Conservation (phyloP, 2,888 invertebrate genomes). For the Chironomus riparius region DNA sequence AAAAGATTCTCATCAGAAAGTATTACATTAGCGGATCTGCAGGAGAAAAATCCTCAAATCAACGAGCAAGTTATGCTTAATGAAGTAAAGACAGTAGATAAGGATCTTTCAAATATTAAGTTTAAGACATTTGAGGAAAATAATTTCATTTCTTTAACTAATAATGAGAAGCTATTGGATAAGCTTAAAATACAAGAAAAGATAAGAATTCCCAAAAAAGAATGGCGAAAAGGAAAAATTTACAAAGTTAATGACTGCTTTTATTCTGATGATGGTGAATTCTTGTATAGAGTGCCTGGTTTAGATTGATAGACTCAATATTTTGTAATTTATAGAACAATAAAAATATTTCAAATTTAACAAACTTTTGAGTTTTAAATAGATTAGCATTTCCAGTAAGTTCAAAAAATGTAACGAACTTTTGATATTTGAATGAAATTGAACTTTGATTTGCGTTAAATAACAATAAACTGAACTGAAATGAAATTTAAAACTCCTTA, state of each 20-base stretch:
- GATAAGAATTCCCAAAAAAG: slow-evolving; percentile 60
- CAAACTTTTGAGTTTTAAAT: too few relatives aligned
- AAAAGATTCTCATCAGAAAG: not conserved
- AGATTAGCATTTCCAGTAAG: too few relatives aligned
- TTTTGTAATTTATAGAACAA: too few relatives aligned
- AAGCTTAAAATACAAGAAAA: slow-evolving; percentile 45
- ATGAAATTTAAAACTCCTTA: too few relatives aligned
- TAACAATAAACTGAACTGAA: too few relatives aligned
- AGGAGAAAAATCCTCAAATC: not conserved
- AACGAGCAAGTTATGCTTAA: not conserved
- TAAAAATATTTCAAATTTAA: too few relatives aligned
- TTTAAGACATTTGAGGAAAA: not conserved
- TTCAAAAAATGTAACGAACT: too few relatives aligned
- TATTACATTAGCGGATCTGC: not conserved
- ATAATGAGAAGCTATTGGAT: not conserved
- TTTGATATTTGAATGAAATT: too few relatives aligned
- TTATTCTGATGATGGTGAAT: slow-evolving; percentile 70
- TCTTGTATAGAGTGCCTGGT: slow-evolving; percentile 72
- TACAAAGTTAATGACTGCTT: slow-evolving; percentile 71
- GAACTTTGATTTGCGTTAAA: too few relatives aligned
- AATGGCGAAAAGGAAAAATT: slow-evolving; percentile 53
- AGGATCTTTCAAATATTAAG: not conserved
- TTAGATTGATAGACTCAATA: not conserved
- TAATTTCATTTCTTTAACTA: not conserved
- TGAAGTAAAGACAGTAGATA: not conserved